Evolutionary conservation across 1,140 invertebrate genomes (phyloP).

Genomic region (Daktulosphaira vitifoliae): DNA sequence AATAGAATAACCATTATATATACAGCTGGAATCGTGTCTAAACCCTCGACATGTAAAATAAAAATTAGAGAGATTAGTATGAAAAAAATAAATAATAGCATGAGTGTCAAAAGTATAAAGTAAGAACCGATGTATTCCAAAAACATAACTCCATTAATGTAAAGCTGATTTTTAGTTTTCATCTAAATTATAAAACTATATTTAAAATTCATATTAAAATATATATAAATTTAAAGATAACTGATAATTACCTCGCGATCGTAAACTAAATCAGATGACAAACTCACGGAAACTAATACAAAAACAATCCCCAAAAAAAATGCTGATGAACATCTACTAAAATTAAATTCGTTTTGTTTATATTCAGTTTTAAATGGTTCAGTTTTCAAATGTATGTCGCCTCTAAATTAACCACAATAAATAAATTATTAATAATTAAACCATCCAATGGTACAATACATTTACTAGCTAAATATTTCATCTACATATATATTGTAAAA

Average conservation of each 20-base stretch:
- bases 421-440: too few species aligned
- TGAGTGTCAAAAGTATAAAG: constrained; percentile 55
- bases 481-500: too few species aligned
- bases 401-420: not conserved
- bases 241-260: constrained; percentile 64
- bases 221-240: too few species aligned
- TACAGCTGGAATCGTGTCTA: constrained; percentile 59
- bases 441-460: too few species aligned
- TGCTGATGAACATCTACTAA: constrained; percentile 59
- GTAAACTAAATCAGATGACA: constrained; percentile 71
- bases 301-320: constrained; percentile 71
- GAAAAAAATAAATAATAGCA: constrained; percentile 59
- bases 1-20: constrained; percentile 56
- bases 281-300: constrained; percentile 61
- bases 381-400: constrained; percentile 5
- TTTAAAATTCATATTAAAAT: not conserved
- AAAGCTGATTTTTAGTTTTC: constrained; percentile 69
- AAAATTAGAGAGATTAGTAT: constrained; percentile 59
- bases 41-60: constrained; percentile 57
- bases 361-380: constrained; percentile 55
- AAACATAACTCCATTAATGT: constrained; percentile 70
- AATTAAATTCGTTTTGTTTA: constrained; percentile 59
- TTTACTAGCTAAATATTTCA: too few species aligned
- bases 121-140: constrained; percentile 68
- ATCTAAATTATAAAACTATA: constrained; percentile 51